Evolutionary conservation across 2,888 invertebrate genomes (phyloP).

Genomic region (Drosophila yooni): DNA sequence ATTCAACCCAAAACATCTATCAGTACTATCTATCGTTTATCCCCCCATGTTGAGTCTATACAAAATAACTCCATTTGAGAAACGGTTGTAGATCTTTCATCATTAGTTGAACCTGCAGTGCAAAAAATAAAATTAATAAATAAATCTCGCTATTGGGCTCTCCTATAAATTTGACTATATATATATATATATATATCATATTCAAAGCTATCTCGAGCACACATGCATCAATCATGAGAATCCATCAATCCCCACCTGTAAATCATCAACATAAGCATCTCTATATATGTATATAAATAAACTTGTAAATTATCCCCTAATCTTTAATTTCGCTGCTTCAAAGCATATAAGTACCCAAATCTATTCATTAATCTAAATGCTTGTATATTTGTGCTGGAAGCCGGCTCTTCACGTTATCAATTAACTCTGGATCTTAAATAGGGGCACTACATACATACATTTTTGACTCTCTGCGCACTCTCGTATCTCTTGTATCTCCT

Average conservation of each 20-base stretch:
- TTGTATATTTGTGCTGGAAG: slow-evolving; percentile 15
- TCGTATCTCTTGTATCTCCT: slow-evolving; percentile 6
- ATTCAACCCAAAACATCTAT: slow-evolving; percentile 10
- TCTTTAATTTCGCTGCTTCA: slow-evolving; percentile 34
- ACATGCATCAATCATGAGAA: slow-evolving; percentile 14
- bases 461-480: slow-evolving; percentile 32
- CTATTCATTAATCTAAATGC: slow-evolving; percentile 6
- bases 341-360: slow-evolving; percentile 11
- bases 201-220: slow-evolving; percentile 19
- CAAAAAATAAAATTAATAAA: background rate
- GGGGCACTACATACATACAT: background rate
- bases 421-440: background rate
- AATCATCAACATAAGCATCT: slow-evolving; percentile 6
- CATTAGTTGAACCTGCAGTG: background rate
- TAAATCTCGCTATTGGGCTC: slow-evolving; percentile 12
- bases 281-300: slow-evolving; percentile 6
- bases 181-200: slow-evolving; percentile 6
- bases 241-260: slow-evolving; percentile 10
- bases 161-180: slow-evolving; percentile 1
- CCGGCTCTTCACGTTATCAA: background rate
- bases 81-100: background rate
- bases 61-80: background rate
- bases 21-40: slow-evolving; percentile 6
- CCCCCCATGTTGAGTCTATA: background rate
- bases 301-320: slow-evolving; percentile 5